These are phyloP conservation scores for Himalopsyche kuldschensis DNA, from an alignment of 2,888 invertebrate genomes.

Conservation along the genomic window DNA sequence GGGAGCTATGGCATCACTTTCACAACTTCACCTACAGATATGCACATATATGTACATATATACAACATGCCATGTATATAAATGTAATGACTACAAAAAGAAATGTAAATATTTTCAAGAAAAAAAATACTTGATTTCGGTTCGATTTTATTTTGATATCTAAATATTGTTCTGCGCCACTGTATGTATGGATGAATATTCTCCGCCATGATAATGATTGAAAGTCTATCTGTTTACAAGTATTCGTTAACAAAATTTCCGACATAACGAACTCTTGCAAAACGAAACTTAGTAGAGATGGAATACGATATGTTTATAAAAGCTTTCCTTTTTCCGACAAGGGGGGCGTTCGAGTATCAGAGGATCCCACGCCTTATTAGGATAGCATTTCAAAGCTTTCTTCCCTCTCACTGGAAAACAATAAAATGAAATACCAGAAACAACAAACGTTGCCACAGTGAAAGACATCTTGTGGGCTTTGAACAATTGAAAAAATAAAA, in stretches of 20 bases:
- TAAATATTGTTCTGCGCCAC: background rate
- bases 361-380: background rate
- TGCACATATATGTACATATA: too few species aligned
- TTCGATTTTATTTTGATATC: background rate
- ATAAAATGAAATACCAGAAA: background rate
- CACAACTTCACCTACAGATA: too few species aligned
- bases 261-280: background rate
- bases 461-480: background rate
- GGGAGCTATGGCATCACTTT: background rate
- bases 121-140: too few species aligned
- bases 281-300: background rate
- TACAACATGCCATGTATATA: too few species aligned
- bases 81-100: too few species aligned
- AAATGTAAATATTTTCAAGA: too few species aligned
- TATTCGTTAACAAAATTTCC: background rate
- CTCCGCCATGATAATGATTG: background rate
- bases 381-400: background rate
- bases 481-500: background rate
- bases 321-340: background rate
- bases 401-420: background rate
- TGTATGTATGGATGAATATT: background rate
- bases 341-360: background rate
- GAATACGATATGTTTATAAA: background rate
- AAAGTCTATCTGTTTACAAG: background rate
- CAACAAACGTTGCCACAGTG: background rate